Percentiles rank a stretch among this genome's conserved stretches.
Conservation (phyloP, 2,113 vertebrate species). For the Salvelinus fontinalis region DNA sequence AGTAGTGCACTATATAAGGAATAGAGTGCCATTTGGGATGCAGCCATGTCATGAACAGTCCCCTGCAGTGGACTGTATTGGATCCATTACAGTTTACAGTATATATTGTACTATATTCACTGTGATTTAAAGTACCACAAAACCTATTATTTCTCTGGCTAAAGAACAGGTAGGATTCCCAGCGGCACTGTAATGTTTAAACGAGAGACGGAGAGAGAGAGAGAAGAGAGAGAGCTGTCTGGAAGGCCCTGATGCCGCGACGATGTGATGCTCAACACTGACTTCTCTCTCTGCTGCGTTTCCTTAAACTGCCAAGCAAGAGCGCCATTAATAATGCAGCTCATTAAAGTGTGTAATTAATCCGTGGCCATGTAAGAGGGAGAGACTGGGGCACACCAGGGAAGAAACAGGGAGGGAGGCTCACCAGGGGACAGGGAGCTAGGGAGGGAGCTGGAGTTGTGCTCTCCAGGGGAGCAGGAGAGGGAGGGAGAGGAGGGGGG, state of each 20-base stretch:
- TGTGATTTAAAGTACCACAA: constrained; percentile 58
- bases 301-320: constrained; percentile 89
- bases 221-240: constrained; percentile 35
- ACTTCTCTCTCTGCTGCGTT: constrained; percentile 79
- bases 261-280: constrained; percentile 67
- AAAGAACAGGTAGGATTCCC: constrained; percentile 84
- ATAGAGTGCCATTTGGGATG: constrained; percentile 52
- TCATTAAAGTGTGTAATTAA: constrained; percentile 99
- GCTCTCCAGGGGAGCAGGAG: not conserved
- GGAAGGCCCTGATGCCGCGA: constrained; percentile 62
- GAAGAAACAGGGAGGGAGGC: constrained; percentile 21
- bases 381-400: constrained; percentile 61
- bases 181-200: constrained; percentile 92
- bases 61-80: constrained; percentile 34
- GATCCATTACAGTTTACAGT: constrained; percentile 54
- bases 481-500: not conserved
- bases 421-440: no score
- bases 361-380: constrained; percentile 79
- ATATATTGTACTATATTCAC: constrained; percentile 13
- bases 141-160: constrained; percentile 56
- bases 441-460: no score
- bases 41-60: constrained; percentile 6
- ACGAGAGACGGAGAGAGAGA: constrained; percentile 75
- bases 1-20: constrained; percentile 39
- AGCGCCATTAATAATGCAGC: constrained; percentile 99